Base-by-base conservation (phyloP, 2,797 vertebrate species). In the Tapirus indicus region DNA sequence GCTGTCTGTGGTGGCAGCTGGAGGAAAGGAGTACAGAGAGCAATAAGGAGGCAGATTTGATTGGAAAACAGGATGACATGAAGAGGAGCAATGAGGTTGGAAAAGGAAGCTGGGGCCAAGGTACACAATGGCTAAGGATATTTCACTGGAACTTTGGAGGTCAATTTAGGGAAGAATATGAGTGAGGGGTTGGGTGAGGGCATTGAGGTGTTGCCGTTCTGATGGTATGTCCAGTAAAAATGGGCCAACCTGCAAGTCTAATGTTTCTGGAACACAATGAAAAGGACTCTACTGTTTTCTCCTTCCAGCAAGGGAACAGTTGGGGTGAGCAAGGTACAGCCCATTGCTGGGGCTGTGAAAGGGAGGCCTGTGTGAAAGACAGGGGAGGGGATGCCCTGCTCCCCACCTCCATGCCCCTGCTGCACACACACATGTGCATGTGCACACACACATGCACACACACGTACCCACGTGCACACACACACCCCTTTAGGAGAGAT, bases 111-210 rank as follows among this genome's bases (percentile, higher is more conserved):
- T 47, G 47, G 16, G 56, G 27, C 58, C 20, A 32, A 5, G 1
- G 13, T 5, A 27, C 35, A 8, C 58, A 23, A 12, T 1, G 0
- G 49, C 47, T 84, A 9, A 41, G 20, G n/a, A n/a, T 20, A 6
- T 3, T 4, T 44, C 29, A 25, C 14, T 4, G 11, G 69, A 62
- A 44, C 27, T 66, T 41, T 52, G n/a, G 35, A 66, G 47, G 56
- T 25, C 0, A 21, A 23, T 14, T 44, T 27, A 38, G 35, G 2
- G 58, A 41, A 20, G 69, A 4, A 11, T 3, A 35, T 0, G 5
- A 41, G 60, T 4, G 11, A 85, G 3, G 35, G 3, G 7, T 0
- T 17, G 2, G 27, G 10, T 27, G 58, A 54, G 79, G 0, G 14
- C 1, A 10, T 9, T 0, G 27, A 32, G 56, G 13, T 5, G 49